Evolutionary conservation across 2,797 vertebrate genomes (phyloP), one percentile per base, ranked within the genome.

Genomic region (Scolopax bukidnonensis): DNA sequence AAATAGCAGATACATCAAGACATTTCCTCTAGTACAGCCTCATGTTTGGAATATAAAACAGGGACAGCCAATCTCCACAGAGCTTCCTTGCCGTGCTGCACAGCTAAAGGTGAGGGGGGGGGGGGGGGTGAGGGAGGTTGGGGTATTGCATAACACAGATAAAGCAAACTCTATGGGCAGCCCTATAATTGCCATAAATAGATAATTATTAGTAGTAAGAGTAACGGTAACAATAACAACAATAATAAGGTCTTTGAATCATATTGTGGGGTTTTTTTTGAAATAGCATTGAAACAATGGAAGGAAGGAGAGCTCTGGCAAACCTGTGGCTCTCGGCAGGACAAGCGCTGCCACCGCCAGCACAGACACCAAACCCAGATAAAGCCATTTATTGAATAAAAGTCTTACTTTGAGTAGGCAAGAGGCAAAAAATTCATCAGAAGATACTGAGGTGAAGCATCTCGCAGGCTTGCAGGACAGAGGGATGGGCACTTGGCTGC

Each of bases 1-100:
- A 96, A 97, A 91, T 36, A 95, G 74, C 71, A 79, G 95, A 80
- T 95, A 94, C 81, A 93, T 76, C 93, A 90, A 74, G 93, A 94
- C 91, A 69, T 65, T 96, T 97, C 65, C 89, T 70, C 73, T 84
- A 16, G 54, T 21, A 77, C 83, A 95, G 92, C 85, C 86, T 77
- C 75, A 68, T 48, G 93, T 75, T 79, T 78, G 82, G 96, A 90
- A 96, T 96, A 69, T 53, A 91, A 95, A 97, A 48, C 16, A 97
- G 89, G 83, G 61, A 19, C 15, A 69, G 63, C 63, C 81, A 25
- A 9, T 45, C 60, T 74, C 70, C 10, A 12, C 81, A 25, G 30
- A 5, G 63, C 19, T 41, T 12, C 47, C 48, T 92, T 57, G 27
- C 45, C 38, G 0, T 40, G 68, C 85, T 38, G 4, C 21, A 64